Conservation (phyloP, 1,140 invertebrate species). For the Luehdorfia chinensis region DNA sequence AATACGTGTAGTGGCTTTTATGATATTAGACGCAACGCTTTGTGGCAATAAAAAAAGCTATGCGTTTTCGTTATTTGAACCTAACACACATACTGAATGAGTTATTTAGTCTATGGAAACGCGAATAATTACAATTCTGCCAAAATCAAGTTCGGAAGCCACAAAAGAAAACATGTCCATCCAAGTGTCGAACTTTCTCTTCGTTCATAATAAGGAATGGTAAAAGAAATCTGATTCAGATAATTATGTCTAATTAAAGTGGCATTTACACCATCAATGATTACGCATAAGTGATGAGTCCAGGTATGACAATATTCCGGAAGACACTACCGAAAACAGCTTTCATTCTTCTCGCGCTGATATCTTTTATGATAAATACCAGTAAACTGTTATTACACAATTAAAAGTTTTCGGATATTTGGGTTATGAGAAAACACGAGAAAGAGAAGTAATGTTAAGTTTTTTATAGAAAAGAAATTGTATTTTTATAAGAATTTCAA, state of each 20-base stretch:
- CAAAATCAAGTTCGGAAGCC: constrained; percentile 4
- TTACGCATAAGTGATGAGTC: constrained; percentile 3
- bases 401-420: neutral
- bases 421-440: neutral
- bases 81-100: too few species aligned
- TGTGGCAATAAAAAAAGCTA: too few species aligned
- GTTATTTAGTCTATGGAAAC: too few species aligned
- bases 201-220: neutral
- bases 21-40: too few species aligned
- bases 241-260: constrained; percentile 10
- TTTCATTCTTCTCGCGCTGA: constrained; percentile 4
- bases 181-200: constrained; percentile 10
- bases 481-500: too few species aligned
- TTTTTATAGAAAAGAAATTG: too few species aligned
- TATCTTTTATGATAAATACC: neutral
- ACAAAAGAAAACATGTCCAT: constrained; percentile 8
- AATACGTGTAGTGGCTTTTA: too few species aligned
- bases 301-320: constrained; percentile 4
- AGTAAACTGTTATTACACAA: neutral
- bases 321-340: neutral
- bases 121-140: too few species aligned
- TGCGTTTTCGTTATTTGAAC: too few species aligned
- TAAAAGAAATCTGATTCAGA: constrained; percentile 7
- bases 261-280: constrained; percentile 15
- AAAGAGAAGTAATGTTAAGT: too few species aligned